A percentile compares a stretch with the other conserved stretches of the same genome.
Evolutionary conservation across 2,113 vertebrate genomes (phyloP).

Genomic region (Phainopepla nitens): DNA sequence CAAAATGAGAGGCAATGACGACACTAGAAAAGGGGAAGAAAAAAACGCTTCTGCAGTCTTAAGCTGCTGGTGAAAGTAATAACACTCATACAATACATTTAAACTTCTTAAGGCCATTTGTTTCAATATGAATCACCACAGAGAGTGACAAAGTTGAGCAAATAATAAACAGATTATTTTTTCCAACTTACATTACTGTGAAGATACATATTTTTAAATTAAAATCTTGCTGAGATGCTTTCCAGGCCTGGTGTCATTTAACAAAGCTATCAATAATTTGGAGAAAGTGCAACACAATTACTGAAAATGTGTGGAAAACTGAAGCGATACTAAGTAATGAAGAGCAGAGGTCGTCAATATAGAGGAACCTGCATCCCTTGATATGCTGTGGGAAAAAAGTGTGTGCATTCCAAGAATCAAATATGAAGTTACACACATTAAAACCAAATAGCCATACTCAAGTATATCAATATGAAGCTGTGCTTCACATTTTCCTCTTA

Average conservation of each 20-base stretch:
- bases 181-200: neutral
- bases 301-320: neutral
- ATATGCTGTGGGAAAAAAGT: neutral
- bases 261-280: neutral
- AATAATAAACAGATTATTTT: neutral
- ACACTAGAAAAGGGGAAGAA: neutral
- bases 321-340: neutral
- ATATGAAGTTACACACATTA: neutral
- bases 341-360: neutral
- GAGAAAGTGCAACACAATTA: neutral
- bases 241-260: neutral
- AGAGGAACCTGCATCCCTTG: neutral
- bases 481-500: neutral
- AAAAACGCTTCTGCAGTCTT: neutral
- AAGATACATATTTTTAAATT: neutral
- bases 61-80: neutral
- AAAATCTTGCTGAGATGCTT: neutral
- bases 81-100: neutral
- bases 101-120: neutral
- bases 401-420: neutral
- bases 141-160: neutral
- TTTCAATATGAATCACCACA: neutral
- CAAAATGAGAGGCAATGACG: neutral
- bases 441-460: neutral
- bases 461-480: neutral